A percentile compares a stretch with the other conserved stretches of the same genome.
Conservation (phyloP, 2,888 invertebrate species). For the Malachius bipustulatus region DNA sequence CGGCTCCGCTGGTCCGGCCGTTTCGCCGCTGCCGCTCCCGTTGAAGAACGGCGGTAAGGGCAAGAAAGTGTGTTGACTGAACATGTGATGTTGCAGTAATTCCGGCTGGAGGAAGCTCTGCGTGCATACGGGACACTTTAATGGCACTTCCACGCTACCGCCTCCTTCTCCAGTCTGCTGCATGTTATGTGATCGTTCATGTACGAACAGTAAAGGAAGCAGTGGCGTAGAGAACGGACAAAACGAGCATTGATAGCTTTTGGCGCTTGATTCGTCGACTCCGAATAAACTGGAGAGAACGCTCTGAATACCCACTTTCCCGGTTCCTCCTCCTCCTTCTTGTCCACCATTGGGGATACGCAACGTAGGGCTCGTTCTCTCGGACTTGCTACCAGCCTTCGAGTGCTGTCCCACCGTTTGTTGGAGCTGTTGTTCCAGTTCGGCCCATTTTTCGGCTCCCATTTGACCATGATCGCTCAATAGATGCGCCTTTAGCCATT, state of each 20-base stretch:
- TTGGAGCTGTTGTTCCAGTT: constrained; percentile 41
- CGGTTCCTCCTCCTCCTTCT: constrained; percentile 21
- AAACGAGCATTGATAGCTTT: constrained; percentile 79
- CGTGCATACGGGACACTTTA: constrained; percentile 49
- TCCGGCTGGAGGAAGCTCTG: constrained; percentile 47
- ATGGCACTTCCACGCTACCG: no score
- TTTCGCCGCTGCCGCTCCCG: constrained; percentile 34
- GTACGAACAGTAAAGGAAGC: constrained; percentile 81
- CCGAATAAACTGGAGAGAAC: constrained; percentile 43
- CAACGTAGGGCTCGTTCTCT: constrained; percentile 39
- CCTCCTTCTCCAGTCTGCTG: constrained; percentile 27
- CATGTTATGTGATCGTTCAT: constrained; percentile 67
- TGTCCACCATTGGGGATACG: constrained; percentile 45
- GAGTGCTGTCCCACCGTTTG: constrained; percentile 28
- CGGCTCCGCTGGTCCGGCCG: constrained; percentile 27
- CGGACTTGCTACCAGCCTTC: constrained; percentile 25
- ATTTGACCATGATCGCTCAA: constrained; percentile 72
- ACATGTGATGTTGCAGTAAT: constrained; percentile 49
- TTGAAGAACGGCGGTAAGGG: constrained; percentile 34
- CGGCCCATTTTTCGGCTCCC: constrained; percentile 50
- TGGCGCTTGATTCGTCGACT: constrained; percentile 43
- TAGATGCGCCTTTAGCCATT: constrained; percentile 79
- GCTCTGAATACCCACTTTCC: constrained; percentile 38
- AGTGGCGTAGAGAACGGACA: constrained; percentile 84
- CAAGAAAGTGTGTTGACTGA: constrained; percentile 45